Evolutionary conservation across 2,888 invertebrate species (phyloP), one percentile per base, ranked within the genome.

Genomic region (Drosophila prostipennis): DNA sequence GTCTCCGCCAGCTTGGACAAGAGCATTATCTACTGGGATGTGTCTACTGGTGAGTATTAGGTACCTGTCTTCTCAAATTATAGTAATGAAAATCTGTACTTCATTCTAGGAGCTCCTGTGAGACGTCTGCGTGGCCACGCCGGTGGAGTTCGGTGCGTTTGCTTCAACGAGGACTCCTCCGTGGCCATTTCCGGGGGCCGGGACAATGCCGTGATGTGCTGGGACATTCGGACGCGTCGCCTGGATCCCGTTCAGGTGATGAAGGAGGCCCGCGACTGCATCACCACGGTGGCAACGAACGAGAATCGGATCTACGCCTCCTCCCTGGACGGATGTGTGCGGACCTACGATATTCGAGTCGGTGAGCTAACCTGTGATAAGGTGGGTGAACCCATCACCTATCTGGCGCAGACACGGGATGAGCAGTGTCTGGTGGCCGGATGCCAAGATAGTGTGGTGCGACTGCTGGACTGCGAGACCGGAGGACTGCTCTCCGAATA

Each of bases 11-110:
- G 98, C 54, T 93, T 95, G 67, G 99, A 99, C 92, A 98, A 98
- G 92, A 96, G 97, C 14, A 96, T 99, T 2, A 97, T 98, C 63
- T 91, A 98, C 34, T 99, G 98, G 97, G 99, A 99, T 91, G 99
- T 99, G 0, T 95, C 96, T 0, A 97, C 98, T 3, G 99, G 80
- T 85, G 2, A 57, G 48, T 2, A 34, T 3, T 1, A 7, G 4
- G 0, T 32, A 46, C n/a, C 8, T n/a, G 4, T 2, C 2, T n/a
- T 26, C 4, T n/a, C 2, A 6, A 0, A 6, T 13, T 43, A 0
- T 11, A 7, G 16, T 42, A 42, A 26, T 13, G 1, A 7, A 43
- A 1, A 26, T 6, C 16, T 16, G 2, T 7, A 11, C 10, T 32
- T 1, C 0, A 19, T 5, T 6, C n/a, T 13, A 80, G 81, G 97